Evolutionary conservation across 2,113 vertebrate genomes (phyloP).

Genomic region (Phrynosoma blainvillii): DNA sequence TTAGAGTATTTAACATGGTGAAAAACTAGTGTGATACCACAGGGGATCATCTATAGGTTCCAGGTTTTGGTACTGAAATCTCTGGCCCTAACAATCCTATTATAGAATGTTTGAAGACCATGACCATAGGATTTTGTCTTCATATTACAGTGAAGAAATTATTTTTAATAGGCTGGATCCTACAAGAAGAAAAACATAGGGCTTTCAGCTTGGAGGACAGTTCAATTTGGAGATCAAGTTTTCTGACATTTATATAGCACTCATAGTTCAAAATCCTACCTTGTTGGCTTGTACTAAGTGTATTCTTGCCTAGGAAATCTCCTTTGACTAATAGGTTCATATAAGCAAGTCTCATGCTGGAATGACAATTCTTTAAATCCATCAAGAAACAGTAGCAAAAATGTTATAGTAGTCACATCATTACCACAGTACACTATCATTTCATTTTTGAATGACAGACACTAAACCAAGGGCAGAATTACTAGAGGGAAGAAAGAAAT

Average conservation of each 20-base stretch:
- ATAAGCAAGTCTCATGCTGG: slow-evolving; percentile 42
- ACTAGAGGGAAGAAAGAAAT: background rate
- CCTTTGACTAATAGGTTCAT: slow-evolving; percentile 44
- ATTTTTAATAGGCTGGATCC: background rate
- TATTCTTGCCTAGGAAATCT: slow-evolving; percentile 50
- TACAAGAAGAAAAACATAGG: background rate
- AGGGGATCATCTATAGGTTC: no score
- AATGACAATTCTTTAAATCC: slow-evolving; percentile 51
- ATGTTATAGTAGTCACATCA: slow-evolving; percentile 29
- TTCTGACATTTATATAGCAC: background rate
- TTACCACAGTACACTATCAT: slow-evolving; percentile 42
- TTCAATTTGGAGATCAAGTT: background rate
- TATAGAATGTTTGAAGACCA: no score
- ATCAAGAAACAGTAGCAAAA: slow-evolving; percentile 54
- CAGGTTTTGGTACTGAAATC: no score
- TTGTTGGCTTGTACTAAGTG: slow-evolving; percentile 41
- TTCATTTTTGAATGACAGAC: slow-evolving; percentile 50
- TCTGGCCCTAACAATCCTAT: no score
- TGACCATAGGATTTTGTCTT: background rate
- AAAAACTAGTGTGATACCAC: no score
- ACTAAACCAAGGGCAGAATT: slow-evolving; percentile 23
- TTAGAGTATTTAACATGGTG: no score
- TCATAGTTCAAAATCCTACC: background rate
- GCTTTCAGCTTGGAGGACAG: background rate
- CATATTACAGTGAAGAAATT: background rate